Conservation (phyloP, 2,888 invertebrate genomes). For the Papilio protenor region DNA sequence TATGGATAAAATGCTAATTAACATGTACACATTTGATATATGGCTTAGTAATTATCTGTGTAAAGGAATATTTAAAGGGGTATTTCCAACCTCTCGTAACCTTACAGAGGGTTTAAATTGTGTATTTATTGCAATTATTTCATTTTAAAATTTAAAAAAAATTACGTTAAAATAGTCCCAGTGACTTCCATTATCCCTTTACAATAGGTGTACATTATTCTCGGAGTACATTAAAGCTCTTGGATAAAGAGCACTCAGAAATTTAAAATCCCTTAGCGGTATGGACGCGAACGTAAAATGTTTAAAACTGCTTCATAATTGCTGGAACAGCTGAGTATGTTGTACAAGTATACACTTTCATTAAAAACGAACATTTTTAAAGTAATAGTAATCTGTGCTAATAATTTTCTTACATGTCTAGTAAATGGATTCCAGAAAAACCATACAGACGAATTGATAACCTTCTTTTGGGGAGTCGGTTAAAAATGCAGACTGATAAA, state of each 20-base stretch:
- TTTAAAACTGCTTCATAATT: constrained; percentile 31
- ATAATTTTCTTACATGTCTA: background rate
- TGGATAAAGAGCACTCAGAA: constrained; percentile 32
- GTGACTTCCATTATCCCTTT: constrained; percentile 37
- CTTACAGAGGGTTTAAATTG: too few relatives aligned
- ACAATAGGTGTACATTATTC: constrained; percentile 32
- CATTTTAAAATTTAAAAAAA: background rate
- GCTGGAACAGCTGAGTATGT: constrained; percentile 4
- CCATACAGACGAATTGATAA: too few relatives aligned
- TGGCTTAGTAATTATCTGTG: too few relatives aligned
- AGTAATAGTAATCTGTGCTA: constrained; percentile 1
- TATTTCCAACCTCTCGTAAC: too few relatives aligned
- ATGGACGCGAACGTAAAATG: constrained; percentile 31
- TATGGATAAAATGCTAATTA: too few relatives aligned
- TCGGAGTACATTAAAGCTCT: constrained; percentile 37
- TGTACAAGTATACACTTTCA: constrained; percentile 6
- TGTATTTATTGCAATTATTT: background rate
- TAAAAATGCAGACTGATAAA: too few relatives aligned
- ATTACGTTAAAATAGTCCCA: background rate
- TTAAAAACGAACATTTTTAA: constrained; percentile 8
- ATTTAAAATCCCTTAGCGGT: constrained; percentile 36
- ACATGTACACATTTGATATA: too few relatives aligned
- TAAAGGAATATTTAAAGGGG: background rate
- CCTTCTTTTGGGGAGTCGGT: too few relatives aligned
- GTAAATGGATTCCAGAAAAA: background rate